Percentiles rank a stretch among this genome's conserved stretches.
Conservation (phyloP, 1,140 invertebrate species). For the Lucilia sericata region DNA sequence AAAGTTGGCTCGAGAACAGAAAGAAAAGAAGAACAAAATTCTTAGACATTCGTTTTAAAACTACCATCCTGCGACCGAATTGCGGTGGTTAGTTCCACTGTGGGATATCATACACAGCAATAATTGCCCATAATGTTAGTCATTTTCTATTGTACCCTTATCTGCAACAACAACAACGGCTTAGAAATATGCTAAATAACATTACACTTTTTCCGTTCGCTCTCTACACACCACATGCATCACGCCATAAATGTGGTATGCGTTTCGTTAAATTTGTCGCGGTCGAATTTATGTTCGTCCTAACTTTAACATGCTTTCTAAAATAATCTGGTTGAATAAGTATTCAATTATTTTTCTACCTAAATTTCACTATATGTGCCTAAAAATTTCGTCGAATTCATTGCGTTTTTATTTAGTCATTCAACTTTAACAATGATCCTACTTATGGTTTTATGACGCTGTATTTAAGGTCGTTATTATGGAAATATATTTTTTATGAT, state of each 20-base stretch:
- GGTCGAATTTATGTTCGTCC: slow-evolving; percentile 20
- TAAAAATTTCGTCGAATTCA: neutral
- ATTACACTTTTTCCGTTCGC: neutral
- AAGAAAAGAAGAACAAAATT: neutral
- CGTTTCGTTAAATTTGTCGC: slow-evolving; percentile 36
- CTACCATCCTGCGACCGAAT: slow-evolving; percentile 22
- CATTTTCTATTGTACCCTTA: slow-evolving; percentile 4
- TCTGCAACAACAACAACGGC: neutral
- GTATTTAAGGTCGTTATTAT: neutral
- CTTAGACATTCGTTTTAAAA: neutral
- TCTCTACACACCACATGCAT: neutral
- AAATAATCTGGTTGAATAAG: neutral
- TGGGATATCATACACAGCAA: slow-evolving; percentile 38
- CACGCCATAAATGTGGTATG: slow-evolving; percentile 33
- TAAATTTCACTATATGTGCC: neutral
- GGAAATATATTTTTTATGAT: neutral
- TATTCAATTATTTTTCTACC: neutral
- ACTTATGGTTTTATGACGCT: slow-evolving; percentile 33
- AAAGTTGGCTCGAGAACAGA: neutral
- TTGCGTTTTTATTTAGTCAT: neutral
- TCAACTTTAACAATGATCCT: slow-evolving; percentile 27
- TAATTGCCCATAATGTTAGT: slow-evolving; percentile 38
- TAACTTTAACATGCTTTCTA: neutral
- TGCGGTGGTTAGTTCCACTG: slow-evolving; percentile 39
- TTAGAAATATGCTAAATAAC: too few species aligned